A percentile compares a stretch with the other conserved stretches of the same genome.
phyloP scores from a whole-genome alignment of 2,113 vertebrate genomes.

The Pluvialis apricaria region DNA sequence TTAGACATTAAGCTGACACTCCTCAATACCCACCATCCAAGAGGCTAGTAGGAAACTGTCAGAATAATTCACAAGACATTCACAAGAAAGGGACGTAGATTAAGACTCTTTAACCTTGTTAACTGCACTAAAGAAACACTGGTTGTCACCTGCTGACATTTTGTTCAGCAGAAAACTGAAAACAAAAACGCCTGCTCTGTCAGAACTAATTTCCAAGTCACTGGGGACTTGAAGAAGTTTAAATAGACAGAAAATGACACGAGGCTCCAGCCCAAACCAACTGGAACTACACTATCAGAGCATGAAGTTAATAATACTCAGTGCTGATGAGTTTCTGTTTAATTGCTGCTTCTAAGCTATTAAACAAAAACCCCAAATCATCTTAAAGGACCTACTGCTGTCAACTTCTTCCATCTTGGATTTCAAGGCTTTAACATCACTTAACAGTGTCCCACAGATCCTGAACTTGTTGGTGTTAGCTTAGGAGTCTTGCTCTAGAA shows the following conservation, averaged over 20 bases:
- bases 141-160: constrained; percentile 7
- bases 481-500: not conserved
- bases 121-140: not conserved
- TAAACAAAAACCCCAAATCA: not conserved
- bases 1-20: not conserved
- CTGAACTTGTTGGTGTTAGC: not conserved
- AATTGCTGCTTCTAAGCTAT: not conserved
- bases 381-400: not conserved
- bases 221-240: not conserved
- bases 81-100: not conserved
- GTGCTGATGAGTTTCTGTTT: not conserved
- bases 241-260: not conserved
- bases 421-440: not conserved
- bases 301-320: not conserved
- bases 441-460: not conserved
- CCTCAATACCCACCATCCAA: not conserved
- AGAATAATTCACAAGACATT: not conserved
- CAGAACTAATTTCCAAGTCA: constrained; percentile 8
- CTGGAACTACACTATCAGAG: not conserved
- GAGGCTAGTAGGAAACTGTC: not conserved
- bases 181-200: not conserved
- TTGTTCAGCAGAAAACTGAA: not conserved
- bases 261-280: not conserved
- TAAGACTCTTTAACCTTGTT: not conserved
- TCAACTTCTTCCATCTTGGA: not conserved